These are phyloP conservation scores for Stichopus chloronotus DNA, from an alignment of 35 echinoderm and acorn worm genomes.

Conservation along the genomic window DNA sequence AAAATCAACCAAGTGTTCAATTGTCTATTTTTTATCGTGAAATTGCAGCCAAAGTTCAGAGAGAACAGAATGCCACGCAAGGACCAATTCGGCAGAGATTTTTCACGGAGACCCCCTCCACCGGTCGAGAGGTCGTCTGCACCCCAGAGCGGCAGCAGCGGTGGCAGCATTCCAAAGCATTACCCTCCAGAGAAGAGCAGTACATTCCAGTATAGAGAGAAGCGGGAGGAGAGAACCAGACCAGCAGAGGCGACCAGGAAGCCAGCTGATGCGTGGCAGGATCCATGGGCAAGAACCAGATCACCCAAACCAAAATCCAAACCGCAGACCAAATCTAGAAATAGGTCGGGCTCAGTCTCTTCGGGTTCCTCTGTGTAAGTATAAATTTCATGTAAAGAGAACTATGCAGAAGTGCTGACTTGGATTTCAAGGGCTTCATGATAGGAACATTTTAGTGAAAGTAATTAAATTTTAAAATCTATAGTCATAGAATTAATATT, in stretches of 20 bases:
- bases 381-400: neutral
- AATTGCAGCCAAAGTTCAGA: slow-evolving; percentile 32
- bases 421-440: too few relatives aligned
- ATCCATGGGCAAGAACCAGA: slow-evolving; percentile 85
- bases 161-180: slow-evolving; percentile 23
- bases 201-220: slow-evolving; percentile 30
- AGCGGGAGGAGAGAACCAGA: slow-evolving; percentile 46
- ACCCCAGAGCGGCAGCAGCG: neutral
- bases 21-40: neutral
- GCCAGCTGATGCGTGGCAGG: slow-evolving; percentile 90
- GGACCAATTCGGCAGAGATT: slow-evolving; percentile 31
- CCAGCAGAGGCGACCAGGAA: slow-evolving; percentile 2
- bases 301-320: slow-evolving; percentile 75
- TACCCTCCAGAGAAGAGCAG: slow-evolving; percentile 41
- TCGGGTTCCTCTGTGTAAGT: slow-evolving; percentile 71
- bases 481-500: neutral
- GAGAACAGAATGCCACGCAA: slow-evolving; percentile 17
- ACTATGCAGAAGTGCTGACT: too few relatives aligned
- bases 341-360: slow-evolving; percentile 83
- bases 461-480: neutral
- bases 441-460: neutral
- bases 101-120: neutral
- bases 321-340: slow-evolving; percentile 13
- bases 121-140: slow-evolving; percentile 39
- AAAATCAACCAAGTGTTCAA: too few relatives aligned